These are phyloP conservation scores for Condylostylus longicornis DNA, from an alignment of 1,140 invertebrate genomes.

Conservation along the genomic window DNA sequence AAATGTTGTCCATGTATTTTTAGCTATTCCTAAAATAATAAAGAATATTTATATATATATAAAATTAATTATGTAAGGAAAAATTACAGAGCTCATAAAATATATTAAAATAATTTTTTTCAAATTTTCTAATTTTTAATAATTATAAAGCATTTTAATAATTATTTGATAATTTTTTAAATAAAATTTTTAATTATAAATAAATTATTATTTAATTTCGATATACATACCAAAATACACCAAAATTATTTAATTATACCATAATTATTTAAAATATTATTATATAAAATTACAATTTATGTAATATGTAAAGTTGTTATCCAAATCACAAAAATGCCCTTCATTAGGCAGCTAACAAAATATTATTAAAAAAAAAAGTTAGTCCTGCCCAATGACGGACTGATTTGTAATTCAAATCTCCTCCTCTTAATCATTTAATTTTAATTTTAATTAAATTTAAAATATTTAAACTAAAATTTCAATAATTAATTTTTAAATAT, in stretches of 20 bases:
- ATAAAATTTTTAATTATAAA: background rate
- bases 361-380: slow-evolving; percentile 14
- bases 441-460: no score
- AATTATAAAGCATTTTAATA: slow-evolving; percentile 5
- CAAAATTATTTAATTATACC: background rate
- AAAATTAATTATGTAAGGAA: no score
- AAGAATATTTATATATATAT: no score
- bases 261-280: background rate
- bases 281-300: background rate
- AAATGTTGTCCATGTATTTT: no score
- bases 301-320: slow-evolving; percentile 12
- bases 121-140: no score
- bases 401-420: slow-evolving; percentile 16
- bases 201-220: background rate
- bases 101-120: no score
- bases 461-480: no score
- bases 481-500: no score
- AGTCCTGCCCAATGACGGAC: slow-evolving; percentile 26
- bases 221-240: background rate
- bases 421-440: no score
- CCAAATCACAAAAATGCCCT: slow-evolving; percentile 30
- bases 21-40: no score
- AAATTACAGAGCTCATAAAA: no score
- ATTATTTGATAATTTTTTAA: background rate
- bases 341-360: slow-evolving; percentile 32